Base-by-base conservation (phyloP, 2,888 invertebrate genomes). In the Buathra laborator region DNA sequence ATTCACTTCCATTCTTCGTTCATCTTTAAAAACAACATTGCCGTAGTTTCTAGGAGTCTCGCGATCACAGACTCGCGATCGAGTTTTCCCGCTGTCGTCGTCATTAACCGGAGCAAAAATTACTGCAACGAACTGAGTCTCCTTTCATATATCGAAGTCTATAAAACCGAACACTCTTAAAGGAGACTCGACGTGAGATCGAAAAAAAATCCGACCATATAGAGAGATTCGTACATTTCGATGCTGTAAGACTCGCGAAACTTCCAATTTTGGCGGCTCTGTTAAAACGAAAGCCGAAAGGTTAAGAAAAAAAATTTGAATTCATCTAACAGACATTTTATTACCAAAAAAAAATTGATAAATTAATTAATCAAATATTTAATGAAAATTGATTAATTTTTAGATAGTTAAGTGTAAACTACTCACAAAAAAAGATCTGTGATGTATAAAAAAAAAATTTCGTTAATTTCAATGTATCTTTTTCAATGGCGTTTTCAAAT, bases 151-250 rank as follows among this genome's bases (percentile, higher is more conserved):
- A 19, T 62, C 70, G 46, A 29, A 51, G 51, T 51, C 51, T 37
- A 43, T 51, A 67, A 16, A 67, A 19, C 48, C 51, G 29, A 51
- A n/a, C 68, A 16, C 75, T 51, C 16, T 82, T 46, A 71, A 85
- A 81, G 81, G 53, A 81, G 71, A 71, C 78, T 66, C 75, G 81
- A 79, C 67, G 75, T 75, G 70, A 82, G 78, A 78, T 76, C 75
- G n/a, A 75, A 78, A 75, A 37, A 37, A 37, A 16, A 46, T 19
- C 24, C 29, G 62, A 10, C 81, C 81, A 68, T 74, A 59, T 81
- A 68, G 64, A 77, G 72, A 44, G 46, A 68, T n/a, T 48, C 53
- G 37, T 44, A 62, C 67, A 37, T 32, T 19, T 51, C 62, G 77
- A 56, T 67, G 71, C 19, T 12, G 59, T n/a, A 68, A 68, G 19